Base-by-base conservation (phyloP, 2,888 invertebrate genomes). In the Nebria salina region DNA sequence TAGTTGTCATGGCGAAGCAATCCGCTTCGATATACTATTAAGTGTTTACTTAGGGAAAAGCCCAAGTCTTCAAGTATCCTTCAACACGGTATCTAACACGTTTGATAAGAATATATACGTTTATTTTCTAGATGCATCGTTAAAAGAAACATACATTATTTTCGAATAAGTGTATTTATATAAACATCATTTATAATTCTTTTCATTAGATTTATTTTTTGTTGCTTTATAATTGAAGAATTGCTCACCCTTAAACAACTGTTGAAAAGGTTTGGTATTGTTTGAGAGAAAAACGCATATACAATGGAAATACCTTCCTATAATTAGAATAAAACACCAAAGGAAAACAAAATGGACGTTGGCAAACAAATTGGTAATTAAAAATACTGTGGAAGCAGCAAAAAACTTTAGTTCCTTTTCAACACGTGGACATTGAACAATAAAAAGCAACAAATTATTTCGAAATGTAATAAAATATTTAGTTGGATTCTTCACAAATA, bases 1-100 rank as follows among this genome's bases (percentile, higher is more conserved):
- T 76, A 74, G 73, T 66, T 76, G 65, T 75, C 65, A 80, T 82
- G 77, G 76, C 43, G 79, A 64, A 41, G 72, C 76, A 75, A 77
- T 76, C 76, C 72, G 74, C 26, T 41, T 82, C 75, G 77, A n/a
- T 3, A 6, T 5, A 25, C 9, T 3, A n/a, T n/a, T 41, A 65
- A 78, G 72, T 73, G 65, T 78, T 78, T 78, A 65, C 68, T 54
- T 77, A 72, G 64, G 64, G 43, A 54, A 54, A 54, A 54, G 7
- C 54, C 54, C 54, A 26, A 65, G 76, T 65, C 41, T 76, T 76
- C 76, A n/a, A 65, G 34, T 25, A 54, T 54, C 54, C 54, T 54
- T 54, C 7, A 54, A 54, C 54, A 13, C 54, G 4, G 54, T 54
- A 54, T 54, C 8, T 54, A 54, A 54, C 8, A 8, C 54, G 13